A percentile compares a stretch with the other conserved stretches of the same genome.
phyloP scores from a whole-genome alignment of 2,797 vertebrate species.

The Clarias pachynema region DNA sequence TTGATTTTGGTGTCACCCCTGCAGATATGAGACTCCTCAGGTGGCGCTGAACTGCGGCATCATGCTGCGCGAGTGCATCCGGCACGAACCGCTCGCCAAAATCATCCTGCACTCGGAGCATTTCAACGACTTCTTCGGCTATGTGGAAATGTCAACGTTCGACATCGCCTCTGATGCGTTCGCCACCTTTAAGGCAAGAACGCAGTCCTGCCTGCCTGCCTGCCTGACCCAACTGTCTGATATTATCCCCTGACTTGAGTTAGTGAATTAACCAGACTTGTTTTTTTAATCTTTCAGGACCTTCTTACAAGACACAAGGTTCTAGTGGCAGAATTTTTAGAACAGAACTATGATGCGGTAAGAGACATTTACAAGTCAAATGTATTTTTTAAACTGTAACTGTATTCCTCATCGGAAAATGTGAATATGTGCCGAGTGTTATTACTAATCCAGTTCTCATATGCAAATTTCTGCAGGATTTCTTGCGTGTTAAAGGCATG shows the following conservation, averaged over 20 bases:
- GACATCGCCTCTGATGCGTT: slow-evolving; percentile 98
- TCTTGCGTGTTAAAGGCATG: not conserved
- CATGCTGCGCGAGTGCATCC: slow-evolving; percentile 95
- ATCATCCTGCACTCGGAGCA: slow-evolving; percentile 86
- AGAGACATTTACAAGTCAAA: slow-evolving; percentile 63
- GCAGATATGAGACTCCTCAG: slow-evolving; percentile 89
- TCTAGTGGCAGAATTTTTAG: slow-evolving; percentile 90
- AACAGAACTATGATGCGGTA: slow-evolving; percentile 94
- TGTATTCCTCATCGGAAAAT: not conserved
- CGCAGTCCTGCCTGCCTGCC: not conserved
- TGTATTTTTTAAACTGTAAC: not conserved
- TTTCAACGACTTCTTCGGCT: slow-evolving; percentile 91
- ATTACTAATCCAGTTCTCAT: not conserved
- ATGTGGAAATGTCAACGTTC: slow-evolving; percentile 97
- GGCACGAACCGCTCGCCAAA: slow-evolving; percentile 93
- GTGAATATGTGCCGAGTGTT: not conserved
- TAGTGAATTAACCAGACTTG: not conserved
- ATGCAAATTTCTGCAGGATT: slow-evolving; percentile 6
- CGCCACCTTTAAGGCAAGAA: slow-evolving; percentile 93
- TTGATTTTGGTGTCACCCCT: too few relatives aligned
- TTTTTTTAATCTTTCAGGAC: slow-evolving; percentile 76
- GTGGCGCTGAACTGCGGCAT: slow-evolving; percentile 94
- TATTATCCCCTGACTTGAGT: not conserved
- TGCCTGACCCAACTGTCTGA: not conserved
- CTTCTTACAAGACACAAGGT: slow-evolving; percentile 94